phyloP scores from a whole-genome alignment of 2,797 vertebrate genomes.

The Oceanodroma leucorhoa region DNA sequence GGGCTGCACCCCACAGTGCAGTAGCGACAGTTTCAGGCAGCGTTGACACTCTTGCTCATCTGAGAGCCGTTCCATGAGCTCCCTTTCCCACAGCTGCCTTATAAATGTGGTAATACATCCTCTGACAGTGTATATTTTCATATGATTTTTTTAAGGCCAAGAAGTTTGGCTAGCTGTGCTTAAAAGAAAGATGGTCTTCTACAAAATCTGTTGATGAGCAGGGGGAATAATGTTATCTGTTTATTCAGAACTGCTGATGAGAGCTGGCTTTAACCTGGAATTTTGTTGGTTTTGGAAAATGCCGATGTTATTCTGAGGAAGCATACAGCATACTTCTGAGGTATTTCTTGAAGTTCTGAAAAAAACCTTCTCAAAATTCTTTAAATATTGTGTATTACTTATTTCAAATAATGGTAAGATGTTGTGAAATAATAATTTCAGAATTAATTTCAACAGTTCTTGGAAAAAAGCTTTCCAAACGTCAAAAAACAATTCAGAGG shows the following conservation, averaged over 20 bases:
- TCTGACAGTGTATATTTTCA: background rate
- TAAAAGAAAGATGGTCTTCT: background rate
- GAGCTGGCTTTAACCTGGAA: background rate
- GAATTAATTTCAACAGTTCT: background rate
- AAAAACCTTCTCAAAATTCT: background rate
- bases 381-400: background rate
- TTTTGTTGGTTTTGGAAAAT: background rate
- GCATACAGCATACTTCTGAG: background rate
- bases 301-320: background rate
- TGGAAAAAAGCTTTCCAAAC: background rate
- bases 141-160: background rate
- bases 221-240: background rate
- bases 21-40: background rate
- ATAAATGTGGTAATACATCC: background rate
- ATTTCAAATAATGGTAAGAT: background rate
- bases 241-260: background rate
- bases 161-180: background rate
- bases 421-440: background rate
- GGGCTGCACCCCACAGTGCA: background rate
- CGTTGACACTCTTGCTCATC: background rate
- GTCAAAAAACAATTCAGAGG: background rate
- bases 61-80: background rate
- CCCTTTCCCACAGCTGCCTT: background rate
- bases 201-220: background rate
- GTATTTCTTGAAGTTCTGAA: background rate